phyloP scores from a whole-genome alignment of 2,113 vertebrate species.

The Cathartes aura region DNA sequence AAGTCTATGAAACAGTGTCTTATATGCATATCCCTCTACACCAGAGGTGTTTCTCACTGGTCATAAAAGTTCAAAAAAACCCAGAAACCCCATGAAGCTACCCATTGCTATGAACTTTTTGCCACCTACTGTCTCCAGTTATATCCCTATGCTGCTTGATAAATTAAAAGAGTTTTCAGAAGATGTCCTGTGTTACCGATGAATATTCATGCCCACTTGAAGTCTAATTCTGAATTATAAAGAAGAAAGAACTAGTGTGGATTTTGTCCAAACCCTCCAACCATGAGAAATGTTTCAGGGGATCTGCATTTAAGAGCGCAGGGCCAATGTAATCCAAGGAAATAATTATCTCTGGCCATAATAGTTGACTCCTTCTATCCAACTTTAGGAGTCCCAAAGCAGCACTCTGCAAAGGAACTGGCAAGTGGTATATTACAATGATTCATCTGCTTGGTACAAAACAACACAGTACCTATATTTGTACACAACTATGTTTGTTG shows the following conservation, averaged over 20 bases:
- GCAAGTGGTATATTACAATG: neutral
- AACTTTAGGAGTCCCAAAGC: neutral
- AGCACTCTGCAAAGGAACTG: neutral
- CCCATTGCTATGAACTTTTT: neutral
- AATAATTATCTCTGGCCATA: neutral
- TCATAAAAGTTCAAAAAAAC: neutral
- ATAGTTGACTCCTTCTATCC: neutral
- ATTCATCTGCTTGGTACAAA: neutral
- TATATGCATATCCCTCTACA: neutral
- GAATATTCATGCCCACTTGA: conserved; percentile 6
- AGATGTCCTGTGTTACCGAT: neutral
- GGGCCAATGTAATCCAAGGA: neutral
- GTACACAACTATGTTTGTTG: neutral
- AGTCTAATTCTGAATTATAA: neutral
- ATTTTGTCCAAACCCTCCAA: neutral
- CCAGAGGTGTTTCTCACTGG: neutral
- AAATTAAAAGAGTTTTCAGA: neutral
- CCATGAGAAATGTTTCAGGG: neutral
- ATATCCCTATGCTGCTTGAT: neutral
- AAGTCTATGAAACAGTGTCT: neutral
- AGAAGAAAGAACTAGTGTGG: neutral
- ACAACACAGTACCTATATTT: neutral
- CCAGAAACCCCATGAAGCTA: neutral
- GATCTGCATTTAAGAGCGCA: neutral
- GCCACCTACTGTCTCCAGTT: neutral